These are phyloP conservation scores for Peromyscus polionotus DNA, from an alignment of 2,113 vertebrate species.

Conservation along the genomic window DNA sequence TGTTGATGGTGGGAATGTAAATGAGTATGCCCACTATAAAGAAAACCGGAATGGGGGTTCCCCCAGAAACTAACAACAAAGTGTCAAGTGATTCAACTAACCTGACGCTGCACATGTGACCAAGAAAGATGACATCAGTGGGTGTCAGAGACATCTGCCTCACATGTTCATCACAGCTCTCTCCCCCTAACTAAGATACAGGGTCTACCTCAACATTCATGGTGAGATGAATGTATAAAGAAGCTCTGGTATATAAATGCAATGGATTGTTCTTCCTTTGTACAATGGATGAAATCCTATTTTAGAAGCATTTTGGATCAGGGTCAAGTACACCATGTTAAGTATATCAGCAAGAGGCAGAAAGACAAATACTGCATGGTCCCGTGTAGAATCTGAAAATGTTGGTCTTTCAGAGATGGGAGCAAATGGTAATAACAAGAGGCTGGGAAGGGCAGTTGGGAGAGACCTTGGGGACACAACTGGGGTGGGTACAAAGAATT, in stretches of 20 bases:
- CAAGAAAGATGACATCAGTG: too few species aligned
- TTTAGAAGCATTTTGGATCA: too few species aligned
- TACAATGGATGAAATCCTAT: not conserved
- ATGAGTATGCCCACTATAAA: not conserved
- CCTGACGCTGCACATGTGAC: too few species aligned
- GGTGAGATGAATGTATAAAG: too few species aligned
- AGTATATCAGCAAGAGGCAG: not conserved
- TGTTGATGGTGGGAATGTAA: not conserved
- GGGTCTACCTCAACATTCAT: not conserved
- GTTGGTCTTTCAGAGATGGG: not conserved
- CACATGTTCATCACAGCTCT: not conserved
- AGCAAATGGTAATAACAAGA: not conserved
- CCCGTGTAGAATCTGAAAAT: not conserved
- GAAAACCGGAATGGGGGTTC: not conserved
- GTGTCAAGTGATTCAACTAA: not conserved
- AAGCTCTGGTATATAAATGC: not conserved
- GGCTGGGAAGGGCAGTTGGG: too few species aligned
- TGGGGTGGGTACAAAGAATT: not conserved
- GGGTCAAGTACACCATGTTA: too few species aligned
- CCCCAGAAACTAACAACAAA: not conserved
- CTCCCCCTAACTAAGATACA: fast-evolving
- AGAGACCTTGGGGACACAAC: not conserved
- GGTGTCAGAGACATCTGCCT: not conserved
- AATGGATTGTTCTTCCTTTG: not conserved
- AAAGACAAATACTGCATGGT: too few species aligned